Conservation (phyloP, 2,797 vertebrate genomes). For the Platalea minor region DNA sequence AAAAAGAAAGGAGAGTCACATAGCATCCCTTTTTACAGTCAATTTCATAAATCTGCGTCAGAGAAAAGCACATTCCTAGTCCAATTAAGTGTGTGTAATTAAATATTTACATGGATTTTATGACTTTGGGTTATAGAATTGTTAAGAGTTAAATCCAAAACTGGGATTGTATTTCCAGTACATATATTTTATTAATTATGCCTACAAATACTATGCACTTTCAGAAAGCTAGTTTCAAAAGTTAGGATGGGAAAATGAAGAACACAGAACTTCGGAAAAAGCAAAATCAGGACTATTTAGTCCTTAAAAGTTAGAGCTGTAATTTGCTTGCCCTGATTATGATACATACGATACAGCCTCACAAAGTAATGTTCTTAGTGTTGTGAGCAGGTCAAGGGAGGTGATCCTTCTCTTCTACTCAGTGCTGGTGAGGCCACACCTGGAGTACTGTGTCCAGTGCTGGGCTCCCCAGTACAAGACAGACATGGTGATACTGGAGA, state of each 20-base stretch:
- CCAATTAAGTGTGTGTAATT: slow-evolving; percentile 9
- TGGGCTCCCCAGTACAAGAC: not conserved
- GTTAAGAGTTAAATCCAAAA: slow-evolving; percentile 26
- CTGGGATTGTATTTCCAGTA: not conserved
- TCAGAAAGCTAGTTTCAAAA: not conserved
- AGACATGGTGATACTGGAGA: not conserved
- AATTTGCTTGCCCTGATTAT: not conserved
- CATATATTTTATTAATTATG: slow-evolving; percentile 12
- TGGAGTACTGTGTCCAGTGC: not conserved
- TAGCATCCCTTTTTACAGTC: not conserved
- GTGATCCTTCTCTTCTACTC: not conserved
- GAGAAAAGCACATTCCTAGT: not conserved
- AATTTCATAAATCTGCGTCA: slow-evolving; percentile 10
- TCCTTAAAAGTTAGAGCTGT: not conserved
- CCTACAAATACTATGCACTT: not conserved
- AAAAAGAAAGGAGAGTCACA: not conserved
- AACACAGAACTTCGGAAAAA: not conserved
- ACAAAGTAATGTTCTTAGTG: not conserved
- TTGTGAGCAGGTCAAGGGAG: not conserved
- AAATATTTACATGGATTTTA: slow-evolving; percentile 41
- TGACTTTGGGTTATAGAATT: slow-evolving; percentile 1
- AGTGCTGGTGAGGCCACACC: not conserved
- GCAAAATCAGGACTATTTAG: not conserved
- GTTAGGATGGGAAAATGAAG: not conserved
- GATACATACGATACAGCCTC: not conserved